Evolutionary conservation across 2,888 invertebrate species (phyloP).

Genomic region (Bimastos eiseni): DNA sequence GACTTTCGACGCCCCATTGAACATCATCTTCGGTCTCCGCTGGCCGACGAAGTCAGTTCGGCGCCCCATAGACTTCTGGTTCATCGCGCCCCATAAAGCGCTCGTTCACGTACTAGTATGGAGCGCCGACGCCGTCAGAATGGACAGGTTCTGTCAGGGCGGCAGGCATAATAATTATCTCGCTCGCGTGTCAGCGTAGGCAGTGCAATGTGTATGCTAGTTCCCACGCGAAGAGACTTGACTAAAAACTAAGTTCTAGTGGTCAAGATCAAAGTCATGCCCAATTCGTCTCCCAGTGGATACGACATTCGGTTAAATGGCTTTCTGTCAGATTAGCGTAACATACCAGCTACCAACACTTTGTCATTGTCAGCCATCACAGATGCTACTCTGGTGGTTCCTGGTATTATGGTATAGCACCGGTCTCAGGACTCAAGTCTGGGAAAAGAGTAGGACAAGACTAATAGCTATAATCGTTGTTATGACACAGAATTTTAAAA

Average conservation of each 20-base stretch:
- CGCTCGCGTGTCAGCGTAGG: neutral
- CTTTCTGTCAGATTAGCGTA: too few species aligned
- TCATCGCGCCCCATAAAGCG: constrained; percentile 6
- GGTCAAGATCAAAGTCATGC: neutral
- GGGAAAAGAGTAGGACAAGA: too few species aligned
- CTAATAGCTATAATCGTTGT: too few species aligned
- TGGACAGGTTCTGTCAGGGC: neutral
- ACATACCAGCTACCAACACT: too few species aligned
- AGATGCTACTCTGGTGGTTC: too few species aligned
- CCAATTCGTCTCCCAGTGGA: too few species aligned
- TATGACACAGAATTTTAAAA: too few species aligned
- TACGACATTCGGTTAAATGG: too few species aligned
- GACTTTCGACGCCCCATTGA: constrained; percentile 18
- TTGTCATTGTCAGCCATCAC: too few species aligned
- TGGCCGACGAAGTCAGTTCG: neutral
- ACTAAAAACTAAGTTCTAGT: neutral
- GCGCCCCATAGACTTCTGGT: constrained; percentile 5
- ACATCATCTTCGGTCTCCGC: neutral
- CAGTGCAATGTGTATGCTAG: neutral
- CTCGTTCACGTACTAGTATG: constrained; percentile 3
- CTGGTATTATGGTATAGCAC: too few species aligned
- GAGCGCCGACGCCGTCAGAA: constrained; percentile 13
- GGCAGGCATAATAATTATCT: neutral
- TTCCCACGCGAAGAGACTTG: neutral
- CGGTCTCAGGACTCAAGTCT: too few species aligned